Percentiles rank a stretch among this genome's conserved stretches.
These are phyloP conservation scores for Diabrotica virgifera DNA, from an alignment of 1,140 invertebrate species.

Conservation along the genomic window DNA sequence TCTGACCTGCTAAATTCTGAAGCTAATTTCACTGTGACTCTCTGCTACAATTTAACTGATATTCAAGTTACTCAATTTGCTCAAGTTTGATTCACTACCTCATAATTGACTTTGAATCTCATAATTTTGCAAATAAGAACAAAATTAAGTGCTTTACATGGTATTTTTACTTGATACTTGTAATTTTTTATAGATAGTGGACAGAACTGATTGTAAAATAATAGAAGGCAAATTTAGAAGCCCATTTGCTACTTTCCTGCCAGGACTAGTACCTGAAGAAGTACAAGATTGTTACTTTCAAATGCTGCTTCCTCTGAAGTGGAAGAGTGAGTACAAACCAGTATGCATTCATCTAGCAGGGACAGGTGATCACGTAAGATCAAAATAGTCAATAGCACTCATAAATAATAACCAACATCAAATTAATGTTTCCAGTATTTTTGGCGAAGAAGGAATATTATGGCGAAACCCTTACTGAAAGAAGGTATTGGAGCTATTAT, in stretches of 20 bases:
- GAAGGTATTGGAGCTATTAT: constrained; percentile 93
- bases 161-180: not conserved
- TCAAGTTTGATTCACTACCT: no score
- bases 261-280: constrained; percentile 82
- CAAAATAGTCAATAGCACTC: constrained; percentile 9
- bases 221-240: constrained; percentile 87
- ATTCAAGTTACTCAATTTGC: no score
- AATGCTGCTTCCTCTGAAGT: constrained; percentile 78
- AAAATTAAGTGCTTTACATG: not conserved
- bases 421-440: constrained; percentile 75
- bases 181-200: constrained; percentile 64
- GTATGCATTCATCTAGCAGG: constrained; percentile 93
- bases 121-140: not conserved
- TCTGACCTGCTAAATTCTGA: no score
- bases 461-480: constrained; percentile 88
- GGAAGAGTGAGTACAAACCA: constrained; percentile 72
- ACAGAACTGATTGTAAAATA: constrained; percentile 69
- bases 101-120: not conserved
- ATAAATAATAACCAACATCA: constrained; percentile 20
- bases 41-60: no score
- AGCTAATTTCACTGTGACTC: no score
- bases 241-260: constrained; percentile 78
- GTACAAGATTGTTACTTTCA: constrained; percentile 81
- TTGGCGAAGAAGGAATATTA: constrained; percentile 83
- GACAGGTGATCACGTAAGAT: constrained; percentile 94